Evolutionary conservation across 1,140 invertebrate genomes (phyloP), one percentile per base, ranked within the genome.

Genomic region (Cydia pomonella): DNA sequence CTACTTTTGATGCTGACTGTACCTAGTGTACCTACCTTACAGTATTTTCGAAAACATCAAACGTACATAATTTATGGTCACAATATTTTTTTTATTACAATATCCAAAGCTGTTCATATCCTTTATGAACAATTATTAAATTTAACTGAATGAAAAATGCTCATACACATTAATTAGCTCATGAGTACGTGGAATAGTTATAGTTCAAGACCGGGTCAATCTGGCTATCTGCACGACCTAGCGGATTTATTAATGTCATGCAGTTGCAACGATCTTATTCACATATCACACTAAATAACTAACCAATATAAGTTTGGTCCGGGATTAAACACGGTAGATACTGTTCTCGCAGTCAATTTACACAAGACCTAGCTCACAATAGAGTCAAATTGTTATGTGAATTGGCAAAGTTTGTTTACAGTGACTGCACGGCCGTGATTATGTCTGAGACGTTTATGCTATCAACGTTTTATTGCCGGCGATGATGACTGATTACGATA

Each of bases 151-250:
- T 53, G 12, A 53, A 5, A 53, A 53, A 4, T 53, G 2, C 7
- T 1, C n/a, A 59, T 59, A 23, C 53, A 23, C 29, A 69, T 69
- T 69, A 69, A 69, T 69, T 69, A 69, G 64, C 64, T 33, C 64
- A 69, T n/a, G 12, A 41, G 41, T 33, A 69, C 75, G 50, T 75
- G 73, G 44, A 75, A 74, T 47, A 50, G 25, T 27, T 73, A 44
- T 69, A 73, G 86, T 84, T 88, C 86, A 90, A 86, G 84, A 84
- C 72, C 84, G 76, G 85, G 86, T 90, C 87, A 85, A 87, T 88
- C 80, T 82, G 78, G 81, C 88, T 89, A 88, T 88, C 84, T 84
- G 53, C 76, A 75, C 78, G 85, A 88, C 86, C 84, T 87, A 85
- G 77, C 77, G 74, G 82, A 84, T 84, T 87, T 84, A 69, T 69